Evolutionary conservation across 2,797 vertebrate species (phyloP), one percentile per base, ranked within the genome.

Genomic region (Crenuchus spilurus): DNA sequence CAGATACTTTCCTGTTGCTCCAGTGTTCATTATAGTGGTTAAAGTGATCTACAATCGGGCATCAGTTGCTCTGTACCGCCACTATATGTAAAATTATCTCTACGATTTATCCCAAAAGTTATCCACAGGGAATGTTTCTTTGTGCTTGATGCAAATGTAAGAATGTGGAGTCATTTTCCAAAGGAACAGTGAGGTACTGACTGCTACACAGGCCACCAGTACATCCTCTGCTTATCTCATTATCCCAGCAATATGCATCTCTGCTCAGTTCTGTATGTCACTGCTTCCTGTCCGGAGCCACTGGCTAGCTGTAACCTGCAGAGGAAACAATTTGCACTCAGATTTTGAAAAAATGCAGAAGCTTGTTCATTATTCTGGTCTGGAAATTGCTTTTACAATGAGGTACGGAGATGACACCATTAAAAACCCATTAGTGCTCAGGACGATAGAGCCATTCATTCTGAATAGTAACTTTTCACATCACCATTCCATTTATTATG

Each of bases 221-320:
- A 31, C 75, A 64, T 80, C 70, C 63, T 63, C 20, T 24, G 37
- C 31, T 65, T 22, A 79, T 79, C 22, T 70, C 51, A 58, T 78
- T 57, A 76, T 14, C 22, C 16, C n/a, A 39, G 20, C 44, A 37
- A 57, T 28, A 39, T 48, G 48, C 26, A 63, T 65, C 57, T 54
- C 73, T 70, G 73, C 52, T 68, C 62, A 55, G 48, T 63, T 18
- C 68, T 35, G 55, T 44, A 67, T 14, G 22, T 58, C 62, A 37
- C 24, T 44, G 18, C 31, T 8, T 49, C n/a, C 72, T 46, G 52
- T 39, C 22, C 18, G 44, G 33, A 20, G 30, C 60, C 57, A 5
- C n/a, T 16, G 22, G 37, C 13, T 16, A 14, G 31, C 30, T 18
- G 48, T 26, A 26, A 39, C 65, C 20, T 35, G 63, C 28, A 31